Percentiles rank a stretch among this genome's conserved stretches.
phyloP scores from a whole-genome alignment of 92 coral and sea anemone genomes.

The Epizoanthus illoricatus region DNA sequence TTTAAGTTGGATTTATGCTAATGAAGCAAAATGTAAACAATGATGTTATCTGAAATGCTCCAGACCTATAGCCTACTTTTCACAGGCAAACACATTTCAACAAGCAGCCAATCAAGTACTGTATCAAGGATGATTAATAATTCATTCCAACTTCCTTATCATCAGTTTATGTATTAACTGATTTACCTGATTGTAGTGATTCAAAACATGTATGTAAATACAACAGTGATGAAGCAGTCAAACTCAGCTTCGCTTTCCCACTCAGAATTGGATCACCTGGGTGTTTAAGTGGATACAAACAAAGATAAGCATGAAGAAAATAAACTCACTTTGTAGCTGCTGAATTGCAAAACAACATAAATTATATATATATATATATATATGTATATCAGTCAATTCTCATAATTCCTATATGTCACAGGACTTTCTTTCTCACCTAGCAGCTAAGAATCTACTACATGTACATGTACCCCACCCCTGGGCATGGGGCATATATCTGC shows the following conservation, averaged over 20 bases:
- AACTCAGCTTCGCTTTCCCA: conserved; percentile 71
- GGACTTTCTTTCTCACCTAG: background rate
- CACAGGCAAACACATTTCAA: no score
- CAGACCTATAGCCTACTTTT: no score
- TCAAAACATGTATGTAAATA: conserved; percentile 85
- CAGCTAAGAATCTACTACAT: background rate
- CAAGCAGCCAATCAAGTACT: no score
- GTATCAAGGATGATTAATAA: background rate
- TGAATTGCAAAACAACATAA: background rate
- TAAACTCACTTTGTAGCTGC: background rate
- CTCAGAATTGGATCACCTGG: conserved; percentile 70
- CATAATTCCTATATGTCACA: no score
- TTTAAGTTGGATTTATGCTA: no score
- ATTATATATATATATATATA: no score
- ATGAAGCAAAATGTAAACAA: no score
- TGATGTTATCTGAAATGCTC: no score
- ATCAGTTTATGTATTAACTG: background rate
- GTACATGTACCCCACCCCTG: no score
- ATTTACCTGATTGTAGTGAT: conserved; percentile 63
- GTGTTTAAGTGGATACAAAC: background rate
- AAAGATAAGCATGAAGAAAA: background rate
- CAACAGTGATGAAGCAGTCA: conserved; percentile 82
- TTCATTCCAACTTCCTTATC: background rate
- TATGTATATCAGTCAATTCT: no score
- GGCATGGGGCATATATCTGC: background rate